Percentiles rank a stretch among this genome's conserved stretches.
These are phyloP conservation scores for Abscondita cerata DNA, from an alignment of 2,888 invertebrate genomes.

Conservation along the genomic window DNA sequence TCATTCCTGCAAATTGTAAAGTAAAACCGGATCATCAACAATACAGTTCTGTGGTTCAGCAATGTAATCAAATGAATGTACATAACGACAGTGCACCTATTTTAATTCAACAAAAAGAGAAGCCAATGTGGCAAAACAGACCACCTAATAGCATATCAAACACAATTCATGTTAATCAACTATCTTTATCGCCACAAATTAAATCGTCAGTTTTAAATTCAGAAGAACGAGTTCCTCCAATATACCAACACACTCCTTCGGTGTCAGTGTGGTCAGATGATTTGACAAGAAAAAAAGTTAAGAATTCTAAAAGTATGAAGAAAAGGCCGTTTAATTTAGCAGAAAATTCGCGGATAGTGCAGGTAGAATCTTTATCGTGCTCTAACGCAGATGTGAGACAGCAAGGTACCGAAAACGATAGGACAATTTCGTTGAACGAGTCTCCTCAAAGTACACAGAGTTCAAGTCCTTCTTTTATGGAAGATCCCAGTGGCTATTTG, in stretches of 20 bases:
- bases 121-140: conserved; percentile 49
- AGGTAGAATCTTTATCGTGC: conserved; percentile 56
- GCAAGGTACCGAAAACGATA: conserved; percentile 58
- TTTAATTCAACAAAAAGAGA: conserved; percentile 46
- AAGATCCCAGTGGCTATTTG: conserved; percentile 89
- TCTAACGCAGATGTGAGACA: conserved; percentile 68
- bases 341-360: conserved; percentile 49
- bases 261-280: conserved; percentile 65
- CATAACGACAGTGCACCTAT: conserved; percentile 18
- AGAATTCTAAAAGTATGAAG: conserved; percentile 62
- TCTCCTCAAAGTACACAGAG: conserved; percentile 48
- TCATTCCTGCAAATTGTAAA: conserved; percentile 39
- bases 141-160: conserved; percentile 45
- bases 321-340: conserved; percentile 63
- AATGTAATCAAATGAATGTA: conserved; percentile 20
- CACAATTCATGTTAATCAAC: conserved; percentile 54
- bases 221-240: conserved; percentile 75
- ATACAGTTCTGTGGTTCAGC: conserved; percentile 37
- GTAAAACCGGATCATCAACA: conserved; percentile 26
- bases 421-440: conserved; percentile 53
- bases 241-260: conserved; percentile 73
- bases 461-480: conserved; percentile 81
- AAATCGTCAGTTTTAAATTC: conserved; percentile 50
- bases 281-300: conserved; percentile 65
- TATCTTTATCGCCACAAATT: conserved; percentile 45